Conservation (phyloP, 2,797 vertebrate genomes). For the Bryconaethiops microstoma region DNA sequence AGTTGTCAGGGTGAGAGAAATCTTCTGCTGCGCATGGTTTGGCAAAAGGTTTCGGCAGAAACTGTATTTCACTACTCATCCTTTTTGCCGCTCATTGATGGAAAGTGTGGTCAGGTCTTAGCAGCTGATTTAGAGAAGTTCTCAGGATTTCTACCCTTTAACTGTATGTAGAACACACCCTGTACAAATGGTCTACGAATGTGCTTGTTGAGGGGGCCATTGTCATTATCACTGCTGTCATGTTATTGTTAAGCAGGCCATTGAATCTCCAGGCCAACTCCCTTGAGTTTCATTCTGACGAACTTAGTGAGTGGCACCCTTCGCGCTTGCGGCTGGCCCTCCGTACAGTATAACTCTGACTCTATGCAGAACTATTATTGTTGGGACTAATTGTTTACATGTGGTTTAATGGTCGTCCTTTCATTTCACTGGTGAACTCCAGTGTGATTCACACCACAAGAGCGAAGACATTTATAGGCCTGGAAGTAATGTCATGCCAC, state of each 20-base stretch:
- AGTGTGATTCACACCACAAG: conserved; percentile 60
- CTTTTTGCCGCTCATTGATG: conserved; percentile 51
- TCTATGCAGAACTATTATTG: conserved; percentile 47
- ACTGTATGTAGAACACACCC: conserved; percentile 12
- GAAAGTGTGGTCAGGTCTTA: conserved; percentile 45
- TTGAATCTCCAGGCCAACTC: conserved; percentile 20
- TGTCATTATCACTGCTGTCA: not conserved
- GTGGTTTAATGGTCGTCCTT: conserved; percentile 58
- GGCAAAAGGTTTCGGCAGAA: conserved; percentile 58
- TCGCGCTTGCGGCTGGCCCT: conserved; percentile 32
- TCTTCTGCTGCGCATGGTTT: conserved; percentile 62
- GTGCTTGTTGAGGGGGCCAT: not conserved
- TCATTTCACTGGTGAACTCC: conserved; percentile 42
- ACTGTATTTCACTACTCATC: conserved; percentile 55
- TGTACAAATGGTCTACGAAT: conserved; percentile 1
- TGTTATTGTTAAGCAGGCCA: not conserved
- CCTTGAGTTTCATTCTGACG: conserved; percentile 17
- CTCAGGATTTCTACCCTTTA: not conserved
- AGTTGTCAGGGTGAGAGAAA: conserved; percentile 29
- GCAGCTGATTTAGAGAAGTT: not conserved
- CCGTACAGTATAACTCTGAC: conserved; percentile 35
- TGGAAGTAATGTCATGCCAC: conserved; percentile 50
- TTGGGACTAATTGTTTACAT: conserved; percentile 62
- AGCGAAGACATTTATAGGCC: conserved; percentile 46
- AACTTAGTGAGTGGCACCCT: conserved; percentile 32